Base-by-base conservation (phyloP, 2,113 vertebrate genomes). In the Ceyx margarethae region DNA sequence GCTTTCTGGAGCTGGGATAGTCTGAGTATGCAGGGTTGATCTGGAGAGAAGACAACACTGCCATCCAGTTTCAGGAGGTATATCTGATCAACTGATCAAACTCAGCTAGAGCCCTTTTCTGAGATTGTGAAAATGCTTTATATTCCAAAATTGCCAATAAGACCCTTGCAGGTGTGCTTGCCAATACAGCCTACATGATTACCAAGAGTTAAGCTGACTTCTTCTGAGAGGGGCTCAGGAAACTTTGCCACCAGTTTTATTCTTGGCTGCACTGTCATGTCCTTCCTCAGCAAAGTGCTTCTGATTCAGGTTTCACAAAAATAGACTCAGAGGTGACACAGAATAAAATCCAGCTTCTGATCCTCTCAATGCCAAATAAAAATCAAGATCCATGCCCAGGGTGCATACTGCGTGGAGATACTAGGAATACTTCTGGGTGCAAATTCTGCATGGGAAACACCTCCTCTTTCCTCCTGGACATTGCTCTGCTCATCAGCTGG, bases 401-500 rank as follows among this genome's bases (percentile, higher is more conserved):
- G 50, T 60, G 69, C 87, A 74, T 62, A 25, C 64, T 42, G 22
- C 40, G 28, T 7, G 35, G 46, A 51, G 87, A 54, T 13, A 71
- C 43, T 21, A 3, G 29, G 2, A 31, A 6, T 15, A 51, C 9
- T 68, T 10, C 64, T 75, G 40, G 53, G 15, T 58, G 42, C 18
- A 35, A 8, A 31, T 26, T 58, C 46, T 81, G 60, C 46, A 56
- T 9, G 11, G 58, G 68, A 33, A 56, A 4, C 28, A 19, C 25
- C 18, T 75, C 26, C 6, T 23, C 56, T 20, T 43, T 42, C 42
- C 40, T 60, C 1, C 76, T 43, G 61, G 42, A 2, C 37, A 16
- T 68, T 0, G 2, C 56, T 33, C 22, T 42, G 45, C 62, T 58
- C 4, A 0, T 31, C 13, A 13, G 2, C 42, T 20, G 5, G 40